phyloP scores from a whole-genome alignment of 2,113 vertebrate genomes.

The Ptychochromis oligacanthus region DNA sequence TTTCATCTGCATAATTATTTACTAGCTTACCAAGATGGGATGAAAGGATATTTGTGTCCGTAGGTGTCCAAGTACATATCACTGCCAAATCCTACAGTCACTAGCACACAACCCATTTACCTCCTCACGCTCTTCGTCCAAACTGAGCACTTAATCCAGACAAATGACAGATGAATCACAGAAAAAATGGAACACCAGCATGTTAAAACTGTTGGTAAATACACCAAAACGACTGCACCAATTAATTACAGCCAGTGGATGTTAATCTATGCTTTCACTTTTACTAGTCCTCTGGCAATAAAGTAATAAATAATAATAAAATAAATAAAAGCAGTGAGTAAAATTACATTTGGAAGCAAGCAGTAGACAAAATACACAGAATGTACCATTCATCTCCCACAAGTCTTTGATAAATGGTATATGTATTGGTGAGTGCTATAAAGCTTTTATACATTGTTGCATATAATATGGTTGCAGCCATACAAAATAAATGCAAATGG shows the following conservation, averaged over 20 bases:
- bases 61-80: slow-evolving; percentile 36
- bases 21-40: not conserved
- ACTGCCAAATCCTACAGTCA: slow-evolving; percentile 32
- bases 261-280: slow-evolving; percentile 41
- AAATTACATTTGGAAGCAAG: no score
- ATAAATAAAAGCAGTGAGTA: no score
- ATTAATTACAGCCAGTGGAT: slow-evolving; percentile 49
- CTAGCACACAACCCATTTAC: slow-evolving; percentile 33
- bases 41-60: not conserved
- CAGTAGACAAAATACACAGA: no score
- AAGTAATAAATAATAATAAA: no score
- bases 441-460: not conserved
- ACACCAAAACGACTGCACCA: slow-evolving; percentile 12
- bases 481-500: not conserved
- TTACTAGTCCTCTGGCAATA: not conserved
- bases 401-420: not conserved
- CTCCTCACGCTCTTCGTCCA: slow-evolving; percentile 23
- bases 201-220: slow-evolving; percentile 7
- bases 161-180: slow-evolving; percentile 42
- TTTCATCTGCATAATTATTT: slow-evolving; percentile 23
- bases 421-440: not conserved
- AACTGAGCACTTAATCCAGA: slow-evolving; percentile 3
- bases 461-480: not conserved
- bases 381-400: not conserved
- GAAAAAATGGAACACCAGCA: slow-evolving; percentile 23